Evolutionary conservation across 2,113 vertebrate species (phyloP), one percentile per base, ranked within the genome.

Genomic region (Myrmophylax atrothorax): DNA sequence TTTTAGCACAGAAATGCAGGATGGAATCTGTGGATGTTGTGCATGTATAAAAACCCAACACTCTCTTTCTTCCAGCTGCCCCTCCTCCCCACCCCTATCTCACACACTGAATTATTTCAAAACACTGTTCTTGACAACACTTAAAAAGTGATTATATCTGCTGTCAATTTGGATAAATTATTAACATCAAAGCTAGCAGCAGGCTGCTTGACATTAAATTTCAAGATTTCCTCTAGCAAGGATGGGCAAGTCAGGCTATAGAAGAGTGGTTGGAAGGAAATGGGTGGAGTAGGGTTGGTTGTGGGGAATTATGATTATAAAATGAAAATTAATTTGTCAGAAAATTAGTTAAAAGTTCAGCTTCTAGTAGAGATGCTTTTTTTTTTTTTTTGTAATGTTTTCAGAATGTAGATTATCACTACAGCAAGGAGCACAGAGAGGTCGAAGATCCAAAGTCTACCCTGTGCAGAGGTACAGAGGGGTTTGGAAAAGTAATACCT

Each of bases 141-240:
- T 97, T 95, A 93, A 95, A 93, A 94, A 93, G 82, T 90, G 76
- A 97, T 97, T 96, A 90, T 96, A 93, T 89, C 91, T 92, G 60
- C 94, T 97, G 64, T 96, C 81, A 97, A 33, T 96, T 89, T 93
- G 70, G 50, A 78, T 87, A 93, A 97, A 95, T 97, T 97, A 97
- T 97, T 97, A 96, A 96, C 73, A 95, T 95, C 85, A 91, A 97
- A 97, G 44, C 25, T 60, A 95, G 33, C 6, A 53, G 77, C 52
- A 84, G 59, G 70, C 50, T 96, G 42, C 47, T 42, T 90, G 79
- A 76, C 23, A 95, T 62, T 84, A 58, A 77, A 73, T 93, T 88
- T 94, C 52, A 96, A n/a, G 42, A 77, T 64, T 96, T 94, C 47
- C 9, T 40, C 33, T 47, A 67, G 26, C 14, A 86, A 92, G 89